These are phyloP conservation scores for Lamellibrachia satsuma DNA, from an alignment of 2,888 invertebrate genomes.

Conservation along the genomic window DNA sequence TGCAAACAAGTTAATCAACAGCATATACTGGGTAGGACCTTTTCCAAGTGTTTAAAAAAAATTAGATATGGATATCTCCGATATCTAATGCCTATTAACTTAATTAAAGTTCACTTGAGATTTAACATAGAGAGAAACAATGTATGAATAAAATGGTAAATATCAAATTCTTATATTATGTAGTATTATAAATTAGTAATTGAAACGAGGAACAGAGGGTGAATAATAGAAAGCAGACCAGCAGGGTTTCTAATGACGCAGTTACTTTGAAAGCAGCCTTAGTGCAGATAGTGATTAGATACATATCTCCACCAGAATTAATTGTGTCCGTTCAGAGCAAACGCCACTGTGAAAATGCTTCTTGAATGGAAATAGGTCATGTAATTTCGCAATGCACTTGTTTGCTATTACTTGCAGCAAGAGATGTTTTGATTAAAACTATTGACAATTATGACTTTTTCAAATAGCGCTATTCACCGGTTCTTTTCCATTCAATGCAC, in stretches of 20 bases:
- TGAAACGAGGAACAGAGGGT: background rate
- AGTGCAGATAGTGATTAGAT: background rate
- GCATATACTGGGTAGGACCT: background rate
- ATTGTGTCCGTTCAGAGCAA: background rate
- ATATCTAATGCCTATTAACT: background rate
- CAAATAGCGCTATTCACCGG: background rate
- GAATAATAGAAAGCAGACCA: background rate
- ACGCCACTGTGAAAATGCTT: background rate
- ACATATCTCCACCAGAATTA: background rate
- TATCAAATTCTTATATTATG: background rate
- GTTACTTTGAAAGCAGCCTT: background rate
- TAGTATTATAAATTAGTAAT: background rate
- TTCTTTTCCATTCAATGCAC: background rate
- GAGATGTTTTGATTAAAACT: background rate
- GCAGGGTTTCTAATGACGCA: background rate
- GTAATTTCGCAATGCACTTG: background rate
- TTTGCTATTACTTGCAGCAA: background rate
- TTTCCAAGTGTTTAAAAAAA: background rate
- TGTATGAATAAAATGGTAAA: background rate
- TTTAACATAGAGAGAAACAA: background rate
- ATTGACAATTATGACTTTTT: background rate
- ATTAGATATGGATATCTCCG: background rate
- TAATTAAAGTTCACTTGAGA: background rate
- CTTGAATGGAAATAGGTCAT: background rate
- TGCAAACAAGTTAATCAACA: background rate